These are phyloP conservation scores for Zenarchopterus dispar DNA, from an alignment of 2,797 vertebrate genomes.

Conservation along the genomic window DNA sequence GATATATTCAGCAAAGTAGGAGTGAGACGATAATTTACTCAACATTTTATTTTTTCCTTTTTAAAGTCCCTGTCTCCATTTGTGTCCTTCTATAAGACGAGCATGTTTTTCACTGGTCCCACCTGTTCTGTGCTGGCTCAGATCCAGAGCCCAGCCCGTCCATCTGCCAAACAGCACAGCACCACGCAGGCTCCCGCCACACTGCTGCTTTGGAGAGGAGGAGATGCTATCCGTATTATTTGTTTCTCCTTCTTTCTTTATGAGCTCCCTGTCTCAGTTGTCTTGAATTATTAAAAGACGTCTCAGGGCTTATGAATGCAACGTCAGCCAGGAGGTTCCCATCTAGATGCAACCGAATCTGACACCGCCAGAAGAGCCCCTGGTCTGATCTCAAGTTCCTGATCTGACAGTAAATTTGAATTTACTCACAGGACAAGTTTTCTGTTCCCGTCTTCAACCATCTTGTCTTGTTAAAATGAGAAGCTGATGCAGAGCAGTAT, in stretches of 20 bases:
- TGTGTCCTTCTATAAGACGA: constrained; percentile 46
- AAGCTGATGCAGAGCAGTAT: not conserved
- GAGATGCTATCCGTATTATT: constrained; percentile 20
- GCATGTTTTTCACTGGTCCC: constrained; percentile 56
- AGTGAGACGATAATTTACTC: constrained; percentile 9
- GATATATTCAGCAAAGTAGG: not conserved
- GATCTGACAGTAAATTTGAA: constrained; percentile 33
- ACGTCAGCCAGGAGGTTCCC: constrained; percentile 45
- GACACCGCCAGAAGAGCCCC: constrained; percentile 20
- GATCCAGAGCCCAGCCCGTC: constrained; percentile 55
- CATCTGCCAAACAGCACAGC: constrained; percentile 63
- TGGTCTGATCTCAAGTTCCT: constrained; percentile 15
- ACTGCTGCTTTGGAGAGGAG: constrained; percentile 30
- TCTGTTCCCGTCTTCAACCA: constrained; percentile 14
- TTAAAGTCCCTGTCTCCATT: constrained; percentile 5
- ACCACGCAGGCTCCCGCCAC: constrained; percentile 42
- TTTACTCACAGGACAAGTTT: constrained; percentile 23
- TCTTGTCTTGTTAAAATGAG: not conserved
- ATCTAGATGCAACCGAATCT: constrained; percentile 34
- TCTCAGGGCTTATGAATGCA: constrained; percentile 36
- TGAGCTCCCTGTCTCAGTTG: constrained; percentile 1
- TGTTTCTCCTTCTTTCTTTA: not conserved
- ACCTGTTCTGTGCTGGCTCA: constrained; percentile 58
- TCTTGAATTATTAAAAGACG: constrained; percentile 56
- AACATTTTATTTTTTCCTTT: constrained; percentile 11